phyloP scores from a whole-genome alignment of 2,113 vertebrate genomes.

The Poecilia latipinna region DNA sequence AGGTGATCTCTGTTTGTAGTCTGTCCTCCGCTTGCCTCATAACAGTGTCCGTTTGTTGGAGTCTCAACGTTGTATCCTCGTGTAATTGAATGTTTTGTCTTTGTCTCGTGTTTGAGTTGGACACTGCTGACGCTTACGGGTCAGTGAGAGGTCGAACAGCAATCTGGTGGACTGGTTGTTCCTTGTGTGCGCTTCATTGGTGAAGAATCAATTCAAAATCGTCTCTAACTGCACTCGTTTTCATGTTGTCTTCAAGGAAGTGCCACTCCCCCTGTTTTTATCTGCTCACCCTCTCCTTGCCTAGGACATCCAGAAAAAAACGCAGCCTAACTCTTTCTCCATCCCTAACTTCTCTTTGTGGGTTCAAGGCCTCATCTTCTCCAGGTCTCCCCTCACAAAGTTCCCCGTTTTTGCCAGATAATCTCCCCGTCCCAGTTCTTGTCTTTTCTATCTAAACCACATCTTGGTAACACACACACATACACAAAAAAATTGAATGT shows the following conservation, averaged over 20 bases:
- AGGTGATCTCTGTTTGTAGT: constrained; percentile 22
- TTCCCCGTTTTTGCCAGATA: constrained; percentile 21
- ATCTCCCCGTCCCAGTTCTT: constrained; percentile 2
- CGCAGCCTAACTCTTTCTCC: constrained; percentile 23
- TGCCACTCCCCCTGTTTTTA: background rate
- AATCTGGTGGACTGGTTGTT: constrained; percentile 10
- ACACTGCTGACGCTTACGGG: constrained; percentile 55
- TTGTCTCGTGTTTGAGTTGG: constrained; percentile 75
- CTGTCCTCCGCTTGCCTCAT: constrained; percentile 64
- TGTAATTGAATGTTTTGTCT: constrained; percentile 74
- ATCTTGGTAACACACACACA: constrained; percentile 60
- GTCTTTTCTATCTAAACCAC: constrained; percentile 63
- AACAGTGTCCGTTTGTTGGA: constrained; percentile 62
- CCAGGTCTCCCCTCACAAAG: constrained; percentile 17
- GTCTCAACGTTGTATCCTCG: constrained; percentile 71
- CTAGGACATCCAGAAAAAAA: constrained; percentile 23
- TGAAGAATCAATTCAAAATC: constrained; percentile 11
- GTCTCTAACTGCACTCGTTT: constrained; percentile 27
- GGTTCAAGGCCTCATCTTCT: constrained; percentile 25
- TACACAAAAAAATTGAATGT: constrained; percentile 78
- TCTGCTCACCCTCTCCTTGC: constrained; percentile 18
- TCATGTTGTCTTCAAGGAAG: constrained; percentile 34
- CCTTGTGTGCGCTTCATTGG: constrained; percentile 33
- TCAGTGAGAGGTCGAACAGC: constrained; percentile 9
- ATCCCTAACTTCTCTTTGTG: constrained; percentile 17